Evolutionary conservation across 2,113 vertebrate species (phyloP).

Genomic region (Forbesichthys papilliferus): DNA sequence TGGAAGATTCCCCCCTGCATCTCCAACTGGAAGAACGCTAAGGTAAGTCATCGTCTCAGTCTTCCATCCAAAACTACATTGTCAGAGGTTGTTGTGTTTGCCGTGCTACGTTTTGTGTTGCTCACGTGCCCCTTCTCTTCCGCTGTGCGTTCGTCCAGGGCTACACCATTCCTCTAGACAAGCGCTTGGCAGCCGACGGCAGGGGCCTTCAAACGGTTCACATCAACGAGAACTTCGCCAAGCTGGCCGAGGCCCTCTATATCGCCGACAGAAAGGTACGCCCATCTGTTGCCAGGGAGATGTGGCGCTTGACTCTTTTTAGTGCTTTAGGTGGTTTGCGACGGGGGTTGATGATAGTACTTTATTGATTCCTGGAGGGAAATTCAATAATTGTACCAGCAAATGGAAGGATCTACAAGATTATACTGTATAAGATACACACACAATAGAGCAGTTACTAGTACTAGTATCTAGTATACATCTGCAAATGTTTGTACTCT

Average conservation of each 20-base stretch:
- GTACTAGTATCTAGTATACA: no score
- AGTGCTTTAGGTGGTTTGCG: no score
- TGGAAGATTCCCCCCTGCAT: conserved; percentile 99
- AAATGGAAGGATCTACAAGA: no score
- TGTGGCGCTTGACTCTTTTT: not conserved
- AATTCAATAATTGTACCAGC: no score
- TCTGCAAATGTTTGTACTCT: no score
- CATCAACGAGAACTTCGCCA: conserved; percentile 98
- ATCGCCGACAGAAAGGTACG: conserved; percentile 96
- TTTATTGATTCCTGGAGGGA: no score
- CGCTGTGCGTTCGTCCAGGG: conserved; percentile 76
- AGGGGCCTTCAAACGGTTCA: conserved; percentile 95
- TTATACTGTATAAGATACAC: no score
- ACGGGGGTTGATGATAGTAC: no score
- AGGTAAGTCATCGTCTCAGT: conserved; percentile 75
- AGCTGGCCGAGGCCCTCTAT: conserved; percentile 95
- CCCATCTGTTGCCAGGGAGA: not conserved
- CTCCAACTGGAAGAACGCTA: conserved; percentile 99
- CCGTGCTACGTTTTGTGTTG: not conserved
- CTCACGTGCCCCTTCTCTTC: not conserved
- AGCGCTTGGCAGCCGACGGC: conserved; percentile 95
- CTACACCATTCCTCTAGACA: conserved; percentile 97
- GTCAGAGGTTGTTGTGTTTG: not conserved
- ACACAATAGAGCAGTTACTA: no score
- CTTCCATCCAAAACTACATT: no score